These are phyloP conservation scores for Acromyrmex charruanus DNA, from an alignment of 1,140 invertebrate genomes.

Conservation along the genomic window DNA sequence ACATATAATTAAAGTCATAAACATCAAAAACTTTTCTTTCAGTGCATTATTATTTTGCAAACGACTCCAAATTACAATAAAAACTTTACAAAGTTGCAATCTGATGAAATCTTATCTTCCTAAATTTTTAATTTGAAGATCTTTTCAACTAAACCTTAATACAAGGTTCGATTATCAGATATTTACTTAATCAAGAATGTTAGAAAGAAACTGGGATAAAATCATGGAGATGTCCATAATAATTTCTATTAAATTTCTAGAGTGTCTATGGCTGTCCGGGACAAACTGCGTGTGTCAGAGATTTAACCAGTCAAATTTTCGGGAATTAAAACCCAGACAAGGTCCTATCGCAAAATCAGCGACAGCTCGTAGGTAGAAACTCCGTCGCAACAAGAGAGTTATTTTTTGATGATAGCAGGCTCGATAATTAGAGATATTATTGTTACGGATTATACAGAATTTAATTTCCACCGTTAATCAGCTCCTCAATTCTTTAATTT, in stretches of 20 bases:
- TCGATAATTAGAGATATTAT: background rate
- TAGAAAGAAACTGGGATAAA: background rate
- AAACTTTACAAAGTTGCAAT: background rate
- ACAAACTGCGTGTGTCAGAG: conserved; percentile 12
- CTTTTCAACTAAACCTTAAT: background rate
- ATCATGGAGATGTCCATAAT: background rate
- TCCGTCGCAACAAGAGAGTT: conserved; percentile 16
- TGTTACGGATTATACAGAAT: background rate
- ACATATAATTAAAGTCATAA: too few species aligned
- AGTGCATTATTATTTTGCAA: background rate
- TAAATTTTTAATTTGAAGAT: background rate
- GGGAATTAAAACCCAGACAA: conserved; percentile 19
- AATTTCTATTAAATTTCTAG: background rate
- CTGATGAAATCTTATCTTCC: background rate
- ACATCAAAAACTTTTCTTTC: too few species aligned
- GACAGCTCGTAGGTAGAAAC: conserved; percentile 1
- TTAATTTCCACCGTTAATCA: background rate
- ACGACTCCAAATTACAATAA: background rate
- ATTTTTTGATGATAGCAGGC: background rate
- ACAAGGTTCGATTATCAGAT: background rate
- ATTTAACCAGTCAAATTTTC: conserved; percentile 20
- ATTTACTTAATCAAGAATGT: too few species aligned
- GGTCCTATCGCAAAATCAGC: background rate
- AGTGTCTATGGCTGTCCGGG: background rate
- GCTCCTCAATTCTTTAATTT: background rate